These are phyloP conservation scores for Pyxicephalus adspersus DNA, from an alignment of 2,113 vertebrate species.

Conservation along the genomic window DNA sequence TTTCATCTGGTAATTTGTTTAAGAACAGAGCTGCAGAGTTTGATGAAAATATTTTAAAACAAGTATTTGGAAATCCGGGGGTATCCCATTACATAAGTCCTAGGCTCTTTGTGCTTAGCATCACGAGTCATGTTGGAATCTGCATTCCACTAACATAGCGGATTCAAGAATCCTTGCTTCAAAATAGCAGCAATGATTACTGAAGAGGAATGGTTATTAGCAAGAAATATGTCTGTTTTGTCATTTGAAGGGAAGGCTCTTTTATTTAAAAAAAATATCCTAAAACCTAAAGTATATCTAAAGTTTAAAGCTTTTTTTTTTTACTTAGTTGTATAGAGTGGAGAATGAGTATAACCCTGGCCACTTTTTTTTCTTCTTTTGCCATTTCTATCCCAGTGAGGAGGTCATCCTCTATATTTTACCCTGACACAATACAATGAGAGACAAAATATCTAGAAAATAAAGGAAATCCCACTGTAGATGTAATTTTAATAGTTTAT, in stretches of 20 bases:
- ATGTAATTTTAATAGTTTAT: too few species aligned
- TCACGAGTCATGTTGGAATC: constrained; percentile 6
- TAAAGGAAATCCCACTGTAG: too few species aligned
- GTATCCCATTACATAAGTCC: constrained; percentile 13
- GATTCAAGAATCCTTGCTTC: constrained; percentile 4
- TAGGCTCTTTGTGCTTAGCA: neutral
- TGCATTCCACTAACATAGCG: constrained; percentile 16
- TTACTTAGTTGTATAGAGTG: too few species aligned
- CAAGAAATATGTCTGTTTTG: neutral
- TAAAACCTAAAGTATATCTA: too few species aligned
- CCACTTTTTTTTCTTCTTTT: too few species aligned
- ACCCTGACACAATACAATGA: too few species aligned
- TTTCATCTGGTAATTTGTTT: constrained; percentile 6
- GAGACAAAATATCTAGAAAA: too few species aligned
- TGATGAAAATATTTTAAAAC: constrained; percentile 28
- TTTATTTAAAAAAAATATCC: too few species aligned
- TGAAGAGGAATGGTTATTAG: constrained; percentile 9
- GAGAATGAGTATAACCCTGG: too few species aligned
- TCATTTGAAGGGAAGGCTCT: neutral
- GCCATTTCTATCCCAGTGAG: too few species aligned
- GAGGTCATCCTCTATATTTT: too few species aligned
- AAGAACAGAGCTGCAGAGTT: neutral
- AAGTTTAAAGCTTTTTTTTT: too few species aligned
- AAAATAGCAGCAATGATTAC: constrained; percentile 24
- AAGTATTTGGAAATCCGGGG: neutral